These are phyloP conservation scores for Drosophila kuntzei DNA, from an alignment of 2,888 invertebrate species.

Conservation along the genomic window DNA sequence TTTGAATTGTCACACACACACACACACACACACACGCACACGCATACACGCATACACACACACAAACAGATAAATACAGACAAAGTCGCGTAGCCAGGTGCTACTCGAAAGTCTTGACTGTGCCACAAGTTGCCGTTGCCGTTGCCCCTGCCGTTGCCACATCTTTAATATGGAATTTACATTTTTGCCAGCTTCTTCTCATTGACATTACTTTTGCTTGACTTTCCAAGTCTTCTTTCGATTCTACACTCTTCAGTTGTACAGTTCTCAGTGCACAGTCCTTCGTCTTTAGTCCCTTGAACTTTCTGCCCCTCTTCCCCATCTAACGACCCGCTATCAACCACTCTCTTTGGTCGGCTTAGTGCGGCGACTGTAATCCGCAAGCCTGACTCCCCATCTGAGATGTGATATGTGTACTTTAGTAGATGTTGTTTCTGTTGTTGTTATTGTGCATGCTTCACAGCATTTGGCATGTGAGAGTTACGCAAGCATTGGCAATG, in stretches of 20 bases:
- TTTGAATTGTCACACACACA: slow-evolving; percentile 76
- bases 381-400: slow-evolving; percentile 39
- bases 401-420: slow-evolving; percentile 41
- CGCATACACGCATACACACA: slow-evolving; percentile 9
- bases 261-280: slow-evolving; percentile 6
- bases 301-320: not conserved
- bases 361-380: slow-evolving; percentile 55
- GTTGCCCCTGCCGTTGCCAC: slow-evolving; percentile 27
- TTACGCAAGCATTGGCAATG: slow-evolving; percentile 58
- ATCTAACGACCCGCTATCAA: not conserved
- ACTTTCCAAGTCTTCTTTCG: slow-evolving; percentile 2
- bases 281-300: slow-evolving; percentile 8
- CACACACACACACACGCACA: slow-evolving; percentile 16
- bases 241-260: not conserved
- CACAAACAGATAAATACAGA: not conserved
- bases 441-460: slow-evolving; percentile 11
- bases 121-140: slow-evolving; percentile 7
- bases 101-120: slow-evolving; percentile 11
- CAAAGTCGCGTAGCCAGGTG: slow-evolving; percentile 5
- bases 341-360: slow-evolving; percentile 34
- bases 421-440: slow-evolving; percentile 4
- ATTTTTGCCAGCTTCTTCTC: slow-evolving; percentile 29
- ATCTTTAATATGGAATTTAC: slow-evolving; percentile 64
- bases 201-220: slow-evolving; percentile 55
- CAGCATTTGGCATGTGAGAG: slow-evolving; percentile 35